phyloP scores from a whole-genome alignment of 2,888 invertebrate species.

The Antheraea assamensis region DNA sequence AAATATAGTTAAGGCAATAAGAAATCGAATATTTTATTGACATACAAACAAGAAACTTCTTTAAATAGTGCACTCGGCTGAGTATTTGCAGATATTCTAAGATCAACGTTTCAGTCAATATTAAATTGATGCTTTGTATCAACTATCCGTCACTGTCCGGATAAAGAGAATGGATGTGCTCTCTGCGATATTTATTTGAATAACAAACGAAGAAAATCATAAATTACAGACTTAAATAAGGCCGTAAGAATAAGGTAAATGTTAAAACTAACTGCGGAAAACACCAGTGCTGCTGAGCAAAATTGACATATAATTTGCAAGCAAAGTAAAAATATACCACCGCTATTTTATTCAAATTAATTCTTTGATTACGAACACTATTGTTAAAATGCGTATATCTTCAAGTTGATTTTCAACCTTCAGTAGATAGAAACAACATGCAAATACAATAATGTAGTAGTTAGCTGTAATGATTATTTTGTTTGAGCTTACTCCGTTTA shows the following conservation, averaged over 20 bases:
- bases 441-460: neutral
- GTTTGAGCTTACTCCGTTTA: too few relatives aligned
- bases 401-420: neutral
- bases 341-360: neutral
- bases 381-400: neutral
- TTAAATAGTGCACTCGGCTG: constrained; percentile 12
- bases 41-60: neutral
- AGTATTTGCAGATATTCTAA: constrained; percentile 1
- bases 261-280: neutral
- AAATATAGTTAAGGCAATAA: neutral
- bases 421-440: neutral
- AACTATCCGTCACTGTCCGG: constrained; percentile 2
- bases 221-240: constrained; percentile 1
- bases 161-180: constrained; percentile 9
- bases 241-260: neutral
- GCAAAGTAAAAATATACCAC: neutral
- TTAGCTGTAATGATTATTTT: too few relatives aligned
- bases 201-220: neutral
- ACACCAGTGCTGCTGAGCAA: neutral
- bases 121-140: neutral
- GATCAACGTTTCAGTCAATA: constrained; percentile 7
- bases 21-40: neutral
- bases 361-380: neutral
- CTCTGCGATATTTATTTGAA: neutral
- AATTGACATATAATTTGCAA: neutral